Percentiles rank a stretch among this genome's conserved stretches.
Evolutionary conservation across 2,888 invertebrate genomes (phyloP).

Genomic region (Philhelius pedissequus): DNA sequence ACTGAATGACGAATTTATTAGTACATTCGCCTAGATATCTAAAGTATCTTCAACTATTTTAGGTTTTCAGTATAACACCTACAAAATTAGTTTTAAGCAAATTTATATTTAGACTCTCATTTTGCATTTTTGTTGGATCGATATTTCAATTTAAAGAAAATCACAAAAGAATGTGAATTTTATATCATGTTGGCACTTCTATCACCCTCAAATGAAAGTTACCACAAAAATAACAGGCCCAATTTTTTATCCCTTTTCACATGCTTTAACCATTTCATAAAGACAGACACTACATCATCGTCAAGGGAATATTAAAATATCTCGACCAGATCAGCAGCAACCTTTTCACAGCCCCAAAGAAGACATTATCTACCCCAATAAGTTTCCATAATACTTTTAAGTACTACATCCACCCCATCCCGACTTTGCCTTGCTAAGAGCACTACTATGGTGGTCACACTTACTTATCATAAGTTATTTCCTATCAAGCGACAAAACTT

Average conservation of each 20-base stretch:
- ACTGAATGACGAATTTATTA: too few relatives aligned
- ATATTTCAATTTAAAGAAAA: too few relatives aligned
- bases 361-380: not conserved
- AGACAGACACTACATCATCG: slow-evolving; percentile 27
- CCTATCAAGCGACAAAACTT: slow-evolving; percentile 68
- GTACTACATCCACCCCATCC: slow-evolving; percentile 32
- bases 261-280: not conserved
- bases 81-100: too few relatives aligned
- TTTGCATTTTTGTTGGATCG: too few relatives aligned
- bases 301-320: slow-evolving; percentile 31
- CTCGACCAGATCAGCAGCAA: slow-evolving; percentile 55
- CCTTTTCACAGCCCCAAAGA: not conserved
- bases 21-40: too few relatives aligned
- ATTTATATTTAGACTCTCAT: too few relatives aligned
- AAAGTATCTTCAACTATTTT: too few relatives aligned
- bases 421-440: not conserved
- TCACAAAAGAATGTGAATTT: too few relatives aligned
- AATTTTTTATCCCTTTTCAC: not conserved
- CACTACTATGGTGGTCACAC: slow-evolving; percentile 57
- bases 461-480: slow-evolving; percentile 69
- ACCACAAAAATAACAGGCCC: not conserved
- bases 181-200: too few relatives aligned
- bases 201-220: not conserved
- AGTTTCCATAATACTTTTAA: not conserved
- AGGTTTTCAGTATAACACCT: too few relatives aligned